Evolutionary conservation across 1,140 invertebrate species (phyloP), one percentile per base, ranked within the genome.

Genomic region (Coelopa frigida): DNA sequence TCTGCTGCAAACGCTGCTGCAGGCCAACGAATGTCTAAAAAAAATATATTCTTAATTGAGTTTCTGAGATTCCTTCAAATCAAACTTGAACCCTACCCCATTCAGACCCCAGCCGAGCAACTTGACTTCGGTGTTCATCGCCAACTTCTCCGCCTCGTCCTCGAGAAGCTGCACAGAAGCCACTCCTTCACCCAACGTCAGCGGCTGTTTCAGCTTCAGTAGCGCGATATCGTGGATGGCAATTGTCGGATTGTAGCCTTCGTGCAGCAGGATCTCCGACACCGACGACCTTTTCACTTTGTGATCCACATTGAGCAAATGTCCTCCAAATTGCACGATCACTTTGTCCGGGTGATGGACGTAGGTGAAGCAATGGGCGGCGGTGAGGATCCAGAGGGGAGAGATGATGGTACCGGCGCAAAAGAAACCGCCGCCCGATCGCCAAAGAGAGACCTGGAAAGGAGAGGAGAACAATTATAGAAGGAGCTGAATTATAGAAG

Each of bases 61-160:
- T 14, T 20, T 1, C 15, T 11, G 20, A 5, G 20, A 14, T 22
- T 42, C 31, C 11, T 24, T 23, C 7, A 12, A 10, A 33, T 36
- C 37, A 36, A 45, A 45, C 11, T 10, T 17, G 6, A 4, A 14
- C 32, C 43, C 20, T n/a, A 53, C 63, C 38, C 41, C 55, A 53
- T 66, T 61, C 3, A 66, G 20, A 1, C 67, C 68, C 68, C 68
- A 70, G 5, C 67, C 67, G 0, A 62, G 46, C 0, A 70, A 46
- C 1, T 51, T 26, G 1, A 46, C 52, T 8, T 40, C 46, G 8
- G 35, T 40, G 11, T 59, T 57, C 15, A 23, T 46, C 14, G 41
- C 24, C 3, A 50, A 48, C 7, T 23, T 6, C 12, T 54, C 26
- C n/a, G 31, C 1, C 35, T 14, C 33, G 49, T 12, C 52, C 53